These are phyloP conservation scores for Pomphorhynchus laevis DNA, from an alignment of 1,140 invertebrate genomes.

Conservation along the genomic window DNA sequence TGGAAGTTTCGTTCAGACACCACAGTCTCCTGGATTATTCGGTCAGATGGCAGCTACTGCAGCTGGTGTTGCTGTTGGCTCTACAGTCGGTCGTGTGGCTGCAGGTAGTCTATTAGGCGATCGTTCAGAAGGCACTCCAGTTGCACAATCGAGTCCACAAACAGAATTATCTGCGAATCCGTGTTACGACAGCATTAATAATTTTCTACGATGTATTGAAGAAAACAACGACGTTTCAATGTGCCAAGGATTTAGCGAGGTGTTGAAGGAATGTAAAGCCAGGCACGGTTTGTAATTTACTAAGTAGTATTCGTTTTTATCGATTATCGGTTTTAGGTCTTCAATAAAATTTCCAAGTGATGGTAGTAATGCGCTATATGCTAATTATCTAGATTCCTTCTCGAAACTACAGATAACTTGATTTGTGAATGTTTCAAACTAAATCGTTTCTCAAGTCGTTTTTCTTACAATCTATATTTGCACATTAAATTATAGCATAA, in stretches of 20 bases:
- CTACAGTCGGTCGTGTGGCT: constrained; percentile 43
- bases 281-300: constrained; percentile 8
- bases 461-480: no score
- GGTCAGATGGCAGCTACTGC: constrained; percentile 32
- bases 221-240: constrained; percentile 41
- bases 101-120: constrained; percentile 45
- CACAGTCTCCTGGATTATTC: constrained; percentile 8
- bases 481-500: no score
- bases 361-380: no score
- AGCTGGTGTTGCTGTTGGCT: constrained; percentile 50
- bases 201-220: constrained; percentile 50
- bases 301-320: no score
- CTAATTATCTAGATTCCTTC: no score
- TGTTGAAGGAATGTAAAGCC: constrained; percentile 38
- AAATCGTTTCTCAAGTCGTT: no score
- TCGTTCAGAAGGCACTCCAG: constrained; percentile 22
- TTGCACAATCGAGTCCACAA: constrained; percentile 11
- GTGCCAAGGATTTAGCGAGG: constrained; percentile 65
- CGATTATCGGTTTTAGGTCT: no score
- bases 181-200: constrained; percentile 27
- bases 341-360: no score
- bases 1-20: no score
- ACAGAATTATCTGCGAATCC: constrained; percentile 16
- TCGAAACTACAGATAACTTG: no score
- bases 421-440: no score